These are phyloP conservation scores for Falco berigora DNA, from an alignment of 2,797 vertebrate genomes.

Conservation along the genomic window DNA sequence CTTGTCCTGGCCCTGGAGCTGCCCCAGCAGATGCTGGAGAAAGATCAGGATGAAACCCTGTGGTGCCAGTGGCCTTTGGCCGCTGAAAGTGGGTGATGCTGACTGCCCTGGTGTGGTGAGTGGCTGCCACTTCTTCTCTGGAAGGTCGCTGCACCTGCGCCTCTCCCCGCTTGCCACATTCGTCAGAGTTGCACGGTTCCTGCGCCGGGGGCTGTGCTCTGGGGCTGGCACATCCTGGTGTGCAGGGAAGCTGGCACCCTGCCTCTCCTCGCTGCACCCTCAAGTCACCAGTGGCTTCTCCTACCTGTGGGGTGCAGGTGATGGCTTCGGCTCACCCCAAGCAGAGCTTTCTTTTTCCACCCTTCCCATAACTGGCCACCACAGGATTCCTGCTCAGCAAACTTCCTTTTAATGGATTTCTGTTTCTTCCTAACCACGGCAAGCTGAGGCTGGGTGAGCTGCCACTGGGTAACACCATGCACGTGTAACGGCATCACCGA, in stretches of 20 bases:
- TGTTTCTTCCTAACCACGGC: neutral
- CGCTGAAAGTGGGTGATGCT: neutral
- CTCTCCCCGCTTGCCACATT: neutral
- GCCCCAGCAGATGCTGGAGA: neutral
- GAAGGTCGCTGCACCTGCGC: neutral
- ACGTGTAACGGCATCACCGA: rapidly evolving
- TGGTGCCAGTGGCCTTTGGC: rapidly evolving
- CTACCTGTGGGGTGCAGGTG: neutral
- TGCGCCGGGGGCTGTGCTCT: neutral
- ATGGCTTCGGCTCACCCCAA: neutral
- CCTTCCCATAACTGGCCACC: neutral
- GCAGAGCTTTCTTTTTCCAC: neutral
- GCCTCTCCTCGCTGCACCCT: neutral
- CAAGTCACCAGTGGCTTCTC: neutral
- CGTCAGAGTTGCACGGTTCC: neutral
- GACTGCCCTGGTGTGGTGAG: rapidly evolving
- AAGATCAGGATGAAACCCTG: neutral
- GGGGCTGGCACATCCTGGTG: rapidly evolving
- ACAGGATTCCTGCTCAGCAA: neutral
- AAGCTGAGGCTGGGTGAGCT: neutral
- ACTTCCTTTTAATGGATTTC: neutral
- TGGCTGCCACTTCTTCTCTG: neutral
- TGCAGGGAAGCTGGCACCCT: rapidly evolving
- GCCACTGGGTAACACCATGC: rapidly evolving
- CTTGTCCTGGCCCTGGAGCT: neutral